Evolutionary conservation across 2,113 vertebrate genomes (phyloP).

Genomic region (Colinus virginianus): DNA sequence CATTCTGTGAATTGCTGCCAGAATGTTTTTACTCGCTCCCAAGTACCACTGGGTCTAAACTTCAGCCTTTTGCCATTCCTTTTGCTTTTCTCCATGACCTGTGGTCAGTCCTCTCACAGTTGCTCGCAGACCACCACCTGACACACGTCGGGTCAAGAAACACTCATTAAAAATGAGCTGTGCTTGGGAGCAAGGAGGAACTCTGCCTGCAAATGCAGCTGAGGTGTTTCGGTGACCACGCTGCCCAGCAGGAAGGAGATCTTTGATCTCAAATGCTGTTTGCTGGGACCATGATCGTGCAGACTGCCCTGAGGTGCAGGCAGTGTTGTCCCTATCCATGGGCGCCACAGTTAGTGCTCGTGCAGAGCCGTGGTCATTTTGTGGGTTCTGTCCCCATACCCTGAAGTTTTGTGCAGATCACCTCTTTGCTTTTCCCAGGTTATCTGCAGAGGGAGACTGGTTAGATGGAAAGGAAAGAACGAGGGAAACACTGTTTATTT

Average conservation of each 20-base stretch:
- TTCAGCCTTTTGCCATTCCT: background rate
- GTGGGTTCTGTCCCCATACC: background rate
- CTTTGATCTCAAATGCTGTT: background rate
- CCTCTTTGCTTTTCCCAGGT: background rate
- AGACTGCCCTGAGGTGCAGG: background rate
- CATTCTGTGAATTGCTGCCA: background rate
- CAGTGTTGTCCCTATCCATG: background rate
- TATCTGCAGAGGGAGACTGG: background rate
- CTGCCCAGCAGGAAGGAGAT: background rate
- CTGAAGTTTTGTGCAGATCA: background rate
- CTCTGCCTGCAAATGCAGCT: background rate
- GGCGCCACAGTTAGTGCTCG: background rate
- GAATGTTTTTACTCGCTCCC: background rate
- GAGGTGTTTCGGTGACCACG: background rate
- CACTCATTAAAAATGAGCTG: background rate
- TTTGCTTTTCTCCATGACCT: background rate
- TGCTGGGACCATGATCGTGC: background rate
- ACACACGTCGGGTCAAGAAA: background rate
- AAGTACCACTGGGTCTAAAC: background rate
- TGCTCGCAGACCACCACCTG: background rate
- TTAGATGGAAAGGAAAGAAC: background rate
- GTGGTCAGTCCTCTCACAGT: background rate
- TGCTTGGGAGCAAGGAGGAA: background rate
- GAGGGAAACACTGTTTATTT: slow-evolving; percentile 23
- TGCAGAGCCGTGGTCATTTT: background rate